Evolutionary conservation across 1,140 invertebrate genomes (phyloP), one percentile per base, ranked within the genome.

Genomic region (Drosophila leontia): DNA sequence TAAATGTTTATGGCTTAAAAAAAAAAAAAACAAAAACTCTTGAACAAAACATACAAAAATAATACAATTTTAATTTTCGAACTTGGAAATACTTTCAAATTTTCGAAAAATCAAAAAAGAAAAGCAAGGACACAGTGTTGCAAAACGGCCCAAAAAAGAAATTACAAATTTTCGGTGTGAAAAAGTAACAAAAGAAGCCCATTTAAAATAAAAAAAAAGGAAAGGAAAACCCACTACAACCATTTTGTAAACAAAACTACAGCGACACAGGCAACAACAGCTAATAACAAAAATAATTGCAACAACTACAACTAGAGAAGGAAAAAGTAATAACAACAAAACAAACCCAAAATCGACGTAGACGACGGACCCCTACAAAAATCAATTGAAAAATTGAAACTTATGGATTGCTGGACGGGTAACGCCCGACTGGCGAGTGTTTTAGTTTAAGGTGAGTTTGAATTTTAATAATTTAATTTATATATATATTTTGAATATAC

Each of bases 321-420:
- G 58, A 56, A 58, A 19, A 63, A 61, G 51, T 26, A 72, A 64
- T 23, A 76, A 60, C 42, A 68, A 70, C 68, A 50, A 32, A 32
- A 50, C 15, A 29, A 75, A 63, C 32, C 51, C 51, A 71, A 57
- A 51, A 70, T 53, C 64, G 47, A 63, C 65, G 75, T 47, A 50
- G 59, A 72, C 63, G 68, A 59, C 82, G 81, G 75, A 75, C 75
- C 59, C 74, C 88, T 85, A 81, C 74, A 83, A 80, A 91, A 78
- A 80, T 91, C 85, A 85, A 92, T 88, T 84, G 77, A 92, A 92
- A 83, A 82, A 88, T 86, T 93, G 65, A 70, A 91, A 92, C 91
- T 92, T 92, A 93, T 93, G 92, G 92, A 93, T 93, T 93, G 92
- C 92, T 93, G 92, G 92, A 93, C 92, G 92, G 92, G 92, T 92